Conservation (phyloP, 2,888 invertebrate species). For the Allygus modestus region DNA sequence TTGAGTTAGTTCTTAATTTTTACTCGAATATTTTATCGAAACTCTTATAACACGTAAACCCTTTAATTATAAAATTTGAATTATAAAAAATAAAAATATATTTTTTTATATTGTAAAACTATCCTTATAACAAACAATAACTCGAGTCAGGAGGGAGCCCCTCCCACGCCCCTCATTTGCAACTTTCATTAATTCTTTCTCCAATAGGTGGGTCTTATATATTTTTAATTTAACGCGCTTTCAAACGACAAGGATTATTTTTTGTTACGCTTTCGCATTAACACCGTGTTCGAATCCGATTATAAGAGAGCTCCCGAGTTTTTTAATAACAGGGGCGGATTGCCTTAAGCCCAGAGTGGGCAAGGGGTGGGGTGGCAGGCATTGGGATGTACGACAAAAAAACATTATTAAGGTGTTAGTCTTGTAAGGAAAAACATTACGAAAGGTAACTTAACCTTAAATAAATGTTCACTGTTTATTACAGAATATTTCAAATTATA, state of each 20-base stretch:
- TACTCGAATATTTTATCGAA: no score
- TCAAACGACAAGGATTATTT: constrained; percentile 64
- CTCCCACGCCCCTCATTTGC: constrained; percentile 20
- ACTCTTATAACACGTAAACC: no score
- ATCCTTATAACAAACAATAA: no score
- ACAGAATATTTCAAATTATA: no score
- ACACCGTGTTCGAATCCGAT: constrained; percentile 61
- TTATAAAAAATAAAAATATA: no score
- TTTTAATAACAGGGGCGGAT: constrained; percentile 62
- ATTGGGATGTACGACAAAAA: constrained; percentile 59
- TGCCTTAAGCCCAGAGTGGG: constrained; percentile 35
- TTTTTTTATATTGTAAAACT: no score
- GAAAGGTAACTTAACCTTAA: no score
- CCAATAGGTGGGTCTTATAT: constrained; percentile 56
- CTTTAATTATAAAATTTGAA: no score
- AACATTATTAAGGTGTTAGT: constrained; percentile 27
- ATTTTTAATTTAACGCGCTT: constrained; percentile 65
- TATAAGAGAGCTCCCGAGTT: constrained; percentile 57
- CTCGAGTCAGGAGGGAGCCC: no score
- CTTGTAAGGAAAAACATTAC: not conserved
- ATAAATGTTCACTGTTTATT: no score
- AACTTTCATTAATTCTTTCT: constrained; percentile 49
- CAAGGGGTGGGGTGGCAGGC: constrained; percentile 44
- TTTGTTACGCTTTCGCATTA: constrained; percentile 64
- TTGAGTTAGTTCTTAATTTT: no score